Percentiles rank a stretch among this genome's conserved stretches.
phyloP scores from a whole-genome alignment of 2,797 vertebrate species.

The Hybognathus amarus region DNA sequence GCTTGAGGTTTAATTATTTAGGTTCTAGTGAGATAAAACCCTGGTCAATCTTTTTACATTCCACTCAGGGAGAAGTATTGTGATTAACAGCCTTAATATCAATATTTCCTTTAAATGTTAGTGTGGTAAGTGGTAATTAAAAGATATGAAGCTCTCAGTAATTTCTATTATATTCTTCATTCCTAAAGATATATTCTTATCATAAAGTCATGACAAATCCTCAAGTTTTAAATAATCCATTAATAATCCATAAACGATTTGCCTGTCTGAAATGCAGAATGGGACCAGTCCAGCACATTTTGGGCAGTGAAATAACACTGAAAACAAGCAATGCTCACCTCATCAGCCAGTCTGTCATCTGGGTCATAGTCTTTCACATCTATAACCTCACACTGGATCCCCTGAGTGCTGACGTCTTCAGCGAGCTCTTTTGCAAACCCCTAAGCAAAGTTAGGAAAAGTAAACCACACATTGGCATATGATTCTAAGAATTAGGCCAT shows the following conservation, averaged over 20 bases:
- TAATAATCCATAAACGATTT: too few species aligned
- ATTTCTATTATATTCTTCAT: background rate
- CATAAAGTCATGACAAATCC: conserved; percentile 9
- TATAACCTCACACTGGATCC: conserved; percentile 77
- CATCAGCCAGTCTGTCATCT: conserved; percentile 86
- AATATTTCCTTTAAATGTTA: background rate
- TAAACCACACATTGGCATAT: background rate
- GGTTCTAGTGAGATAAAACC: too few species aligned
- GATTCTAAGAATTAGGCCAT: background rate
- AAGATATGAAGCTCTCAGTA: background rate
- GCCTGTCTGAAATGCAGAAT: background rate
- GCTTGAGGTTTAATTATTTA: background rate
- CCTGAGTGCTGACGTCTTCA: conserved; percentile 73
- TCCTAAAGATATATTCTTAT: background rate
- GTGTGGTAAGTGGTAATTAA: background rate
- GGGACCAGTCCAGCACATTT: background rate
- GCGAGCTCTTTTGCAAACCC: conserved; percentile 84
- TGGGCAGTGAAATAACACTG: background rate
- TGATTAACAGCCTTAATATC: background rate
- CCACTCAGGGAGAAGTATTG: background rate
- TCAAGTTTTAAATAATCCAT: background rate
- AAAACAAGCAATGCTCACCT: conserved; percentile 76
- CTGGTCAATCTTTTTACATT: background rate
- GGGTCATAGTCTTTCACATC: conserved; percentile 91
- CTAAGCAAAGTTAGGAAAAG: conserved; percentile 65